Evolutionary conservation across 2,888 invertebrate genomes (phyloP).

Genomic region (Zhuqinia jingwanae): DNA sequence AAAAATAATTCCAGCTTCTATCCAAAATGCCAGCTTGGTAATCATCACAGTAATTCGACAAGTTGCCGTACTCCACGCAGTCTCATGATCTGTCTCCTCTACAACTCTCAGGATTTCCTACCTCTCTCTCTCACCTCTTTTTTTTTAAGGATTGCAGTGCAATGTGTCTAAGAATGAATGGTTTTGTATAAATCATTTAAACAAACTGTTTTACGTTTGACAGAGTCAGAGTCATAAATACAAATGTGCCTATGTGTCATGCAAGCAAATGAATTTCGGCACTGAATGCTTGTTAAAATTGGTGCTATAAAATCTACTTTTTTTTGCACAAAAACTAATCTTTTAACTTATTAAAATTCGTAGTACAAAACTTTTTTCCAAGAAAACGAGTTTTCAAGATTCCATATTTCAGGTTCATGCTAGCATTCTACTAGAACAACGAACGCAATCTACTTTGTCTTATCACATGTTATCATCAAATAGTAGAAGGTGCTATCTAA

Average conservation of each 20-base stretch:
- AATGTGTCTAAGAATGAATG: too few species aligned
- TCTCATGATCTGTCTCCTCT: background rate
- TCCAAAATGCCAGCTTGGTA: too few species aligned
- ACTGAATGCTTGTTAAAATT: background rate
- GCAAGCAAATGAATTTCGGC: background rate
- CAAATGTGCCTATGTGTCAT: background rate
- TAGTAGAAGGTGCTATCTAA: background rate
- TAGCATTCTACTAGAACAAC: background rate
- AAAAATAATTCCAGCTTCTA: slow-evolving; percentile 3
- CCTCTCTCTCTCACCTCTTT: slow-evolving; percentile 61
- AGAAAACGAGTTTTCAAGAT: slow-evolving; percentile 56
- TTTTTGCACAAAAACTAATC: background rate
- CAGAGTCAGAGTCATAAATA: background rate
- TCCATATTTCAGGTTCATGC: background rate
- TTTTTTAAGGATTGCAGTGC: slow-evolving; percentile 43
- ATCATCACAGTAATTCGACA: too few species aligned
- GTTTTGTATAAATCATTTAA: background rate
- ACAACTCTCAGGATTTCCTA: too few species aligned
- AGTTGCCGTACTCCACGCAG: too few species aligned
- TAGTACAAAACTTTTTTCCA: slow-evolving; percentile 50
- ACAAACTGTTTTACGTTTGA: background rate
- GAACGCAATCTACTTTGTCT: slow-evolving; percentile 10
- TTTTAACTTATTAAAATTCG: background rate
- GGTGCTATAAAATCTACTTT: background rate
- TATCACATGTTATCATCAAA: background rate